A percentile compares a stretch with the other conserved stretches of the same genome.
phyloP scores from a whole-genome alignment of 2,797 vertebrate species.

The Nyctalus aviator region DNA sequence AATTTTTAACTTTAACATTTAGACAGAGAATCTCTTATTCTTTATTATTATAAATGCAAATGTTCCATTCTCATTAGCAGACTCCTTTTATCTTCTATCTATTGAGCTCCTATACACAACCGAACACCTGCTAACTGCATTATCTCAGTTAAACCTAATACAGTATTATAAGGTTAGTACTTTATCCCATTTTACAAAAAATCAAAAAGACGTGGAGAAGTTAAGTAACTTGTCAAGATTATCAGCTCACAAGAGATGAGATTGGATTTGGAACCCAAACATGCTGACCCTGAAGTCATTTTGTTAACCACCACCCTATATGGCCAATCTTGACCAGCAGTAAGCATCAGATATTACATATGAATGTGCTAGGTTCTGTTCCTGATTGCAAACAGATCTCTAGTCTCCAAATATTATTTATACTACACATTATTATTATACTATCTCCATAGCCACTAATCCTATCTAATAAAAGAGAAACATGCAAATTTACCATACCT shows the following conservation, averaged over 20 bases:
- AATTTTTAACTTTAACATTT: neutral
- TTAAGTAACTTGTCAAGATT: neutral
- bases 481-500: no score
- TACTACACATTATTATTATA: neutral
- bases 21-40: constrained; percentile 27
- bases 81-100: neutral
- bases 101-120: neutral
- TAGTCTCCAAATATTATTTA: neutral
- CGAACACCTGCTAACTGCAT: neutral
- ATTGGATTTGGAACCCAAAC: neutral
- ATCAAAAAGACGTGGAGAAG: neutral
- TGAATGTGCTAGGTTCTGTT: neutral
- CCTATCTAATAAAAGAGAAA: neutral
- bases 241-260: neutral
- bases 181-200: constrained; percentile 18
- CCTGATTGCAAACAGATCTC: neutral
- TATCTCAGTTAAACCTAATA: neutral
- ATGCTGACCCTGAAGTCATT: neutral
- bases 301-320: neutral
- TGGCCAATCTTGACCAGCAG: neutral
- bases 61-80: neutral
- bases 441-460: neutral
- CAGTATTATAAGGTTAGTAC: neutral
- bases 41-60: constrained; percentile 38
- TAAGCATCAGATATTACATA: neutral